Base-by-base conservation (phyloP, 2,888 invertebrate genomes). In the Agonopterix subpropinquella region DNA sequence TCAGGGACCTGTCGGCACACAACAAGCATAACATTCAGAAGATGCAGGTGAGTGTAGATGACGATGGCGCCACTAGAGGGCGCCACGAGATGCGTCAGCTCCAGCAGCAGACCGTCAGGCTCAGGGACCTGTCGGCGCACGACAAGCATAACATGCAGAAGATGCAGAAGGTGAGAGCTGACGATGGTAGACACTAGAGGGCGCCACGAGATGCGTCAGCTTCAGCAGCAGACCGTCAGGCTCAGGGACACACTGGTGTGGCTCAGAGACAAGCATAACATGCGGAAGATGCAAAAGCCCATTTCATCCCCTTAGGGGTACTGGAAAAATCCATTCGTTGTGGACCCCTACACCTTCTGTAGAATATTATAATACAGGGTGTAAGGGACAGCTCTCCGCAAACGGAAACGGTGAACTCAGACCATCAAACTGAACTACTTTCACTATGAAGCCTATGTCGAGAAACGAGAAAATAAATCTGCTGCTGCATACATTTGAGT, bases 11-110 rank as follows among this genome's bases (percentile, higher is more conserved):
- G 1, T 89, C 99, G 11, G 96, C 99, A 45, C 96, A 97, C 58
- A 98, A 98, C 64, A 98, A 98, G 72, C 96, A 96, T 65, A 95
- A 97, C 68, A 95, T 95, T 78, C 95, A 96, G 73, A 97, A 97
- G 73, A 86, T 96, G 51, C 90, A 98, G 80, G 84, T 85, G 50
- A 5, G 39, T 39, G 2, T 18, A 28, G 28, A 5, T 28, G 5
- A 7, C 28, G 28, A 5, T 1, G 7, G 18, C 3, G 18, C 2
- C 18, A 1, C 18, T 18, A 4, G 18, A 18, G 18, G 18, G 18
- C 18, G 18, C 18, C 3, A 18, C 1, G 28, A 7, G 28, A 53
- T 37, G 10, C 4, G 39, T 28, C 2, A 8, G 18, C 10, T 15
- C 1, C 18, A n/a, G 43, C 28, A 18, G 18, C 18, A 18, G 18